Evolutionary conservation across 2,113 vertebrate species (phyloP).

Genomic region (Sitta europaea): DNA sequence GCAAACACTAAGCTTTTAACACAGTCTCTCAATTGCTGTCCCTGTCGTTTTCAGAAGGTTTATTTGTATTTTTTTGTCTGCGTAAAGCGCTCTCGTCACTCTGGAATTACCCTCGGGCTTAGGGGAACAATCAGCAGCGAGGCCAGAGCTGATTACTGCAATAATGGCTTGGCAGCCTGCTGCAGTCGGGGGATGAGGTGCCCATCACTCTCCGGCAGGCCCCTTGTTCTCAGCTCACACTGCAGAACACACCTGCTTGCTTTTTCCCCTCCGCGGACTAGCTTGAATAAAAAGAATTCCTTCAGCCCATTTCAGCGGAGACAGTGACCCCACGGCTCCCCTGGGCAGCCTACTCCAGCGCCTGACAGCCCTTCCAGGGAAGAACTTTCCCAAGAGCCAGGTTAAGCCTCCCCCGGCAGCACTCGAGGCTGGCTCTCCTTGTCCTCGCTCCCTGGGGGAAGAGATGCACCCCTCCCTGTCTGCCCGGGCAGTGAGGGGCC

Average conservation of each 20-base stretch:
- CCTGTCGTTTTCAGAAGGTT: neutral
- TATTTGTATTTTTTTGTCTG: constrained; percentile 1
- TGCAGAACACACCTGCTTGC: neutral
- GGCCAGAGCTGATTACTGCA: neutral
- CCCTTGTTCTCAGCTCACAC: neutral
- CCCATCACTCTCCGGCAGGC: neutral
- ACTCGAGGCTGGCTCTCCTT: neutral
- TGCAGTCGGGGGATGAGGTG: neutral
- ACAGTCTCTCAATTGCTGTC: neutral
- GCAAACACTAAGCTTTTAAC: neutral
- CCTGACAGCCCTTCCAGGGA: neutral
- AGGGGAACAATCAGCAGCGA: neutral
- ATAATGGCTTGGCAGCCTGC: neutral
- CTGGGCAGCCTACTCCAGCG: neutral
- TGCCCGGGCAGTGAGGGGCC: accelerated
- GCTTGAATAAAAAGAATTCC: neutral
- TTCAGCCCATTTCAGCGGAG: neutral
- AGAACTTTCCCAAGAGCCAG: neutral
- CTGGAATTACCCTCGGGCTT: neutral
- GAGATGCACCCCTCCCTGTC: neutral
- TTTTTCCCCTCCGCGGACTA: neutral
- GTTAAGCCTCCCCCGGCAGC: neutral
- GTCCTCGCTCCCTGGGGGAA: neutral
- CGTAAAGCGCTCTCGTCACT: neutral
- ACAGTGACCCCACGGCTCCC: neutral